Evolutionary conservation across 1,140 invertebrate genomes (phyloP), one percentile per base, ranked within the genome.

Genomic region (Euwallacea similis): DNA sequence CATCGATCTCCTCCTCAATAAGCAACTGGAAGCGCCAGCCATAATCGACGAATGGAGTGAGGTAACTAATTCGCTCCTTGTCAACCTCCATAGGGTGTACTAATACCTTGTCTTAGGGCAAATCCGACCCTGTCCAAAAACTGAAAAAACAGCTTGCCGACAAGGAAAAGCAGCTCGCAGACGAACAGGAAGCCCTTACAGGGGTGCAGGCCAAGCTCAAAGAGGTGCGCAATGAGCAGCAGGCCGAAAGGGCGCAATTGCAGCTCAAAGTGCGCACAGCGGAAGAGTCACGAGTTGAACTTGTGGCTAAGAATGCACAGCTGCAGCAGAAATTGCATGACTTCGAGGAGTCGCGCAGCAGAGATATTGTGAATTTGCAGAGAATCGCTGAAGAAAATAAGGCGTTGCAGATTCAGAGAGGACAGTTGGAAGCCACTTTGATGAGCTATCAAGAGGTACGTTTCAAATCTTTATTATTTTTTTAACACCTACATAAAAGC

Each of bases 1-100:
- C 9, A 95, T 95, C 77, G 93, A 96, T 80, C 88, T 92, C 66
- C 84, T 96, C 56, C 83, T 96, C 42, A 94, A 95, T 81, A 94
- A 94, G 78, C 91, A 93, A 79, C 88, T 92, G 77, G 91, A 92
- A 76, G 89, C 88, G 74, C 88, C 88, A 0, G 84, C 85, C 0
- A 86, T 90, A 68, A 88, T 91, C 72, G 88, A 91, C 16, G 92
- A 94, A 75, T 96, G 94, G 94, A 91, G 90, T 46, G 93, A 94
- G 86, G 89, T 90, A 81, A 81, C 21, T 4, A 33, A 50, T 11
- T 50, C 56, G 42, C 6, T 63, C 2, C 47, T 54, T 65, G 55
- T 59, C 56, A 16, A 59, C 4, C 21, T 3, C 13, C 21, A 13
- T 15, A 0, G 13, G 21, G 4, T 33, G 21, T 59, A 59, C 6